Conservation (phyloP, 2,113 vertebrate species). For the Capreolus pygargus region DNA sequence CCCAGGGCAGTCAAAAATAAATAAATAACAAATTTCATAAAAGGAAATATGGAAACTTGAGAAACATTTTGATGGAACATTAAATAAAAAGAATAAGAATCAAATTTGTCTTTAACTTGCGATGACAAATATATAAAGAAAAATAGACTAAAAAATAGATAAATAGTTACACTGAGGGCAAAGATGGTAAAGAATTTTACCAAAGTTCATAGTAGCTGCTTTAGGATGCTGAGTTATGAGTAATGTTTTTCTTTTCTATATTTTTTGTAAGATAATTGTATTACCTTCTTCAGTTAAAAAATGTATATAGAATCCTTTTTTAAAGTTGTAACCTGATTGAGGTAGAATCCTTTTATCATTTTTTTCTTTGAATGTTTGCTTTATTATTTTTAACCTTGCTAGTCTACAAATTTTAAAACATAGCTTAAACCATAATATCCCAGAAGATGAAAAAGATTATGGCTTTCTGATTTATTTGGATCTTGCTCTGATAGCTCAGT, state of each 20-base stretch:
- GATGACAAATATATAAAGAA: not conserved
- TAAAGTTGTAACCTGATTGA: not conserved
- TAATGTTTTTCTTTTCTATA: not conserved
- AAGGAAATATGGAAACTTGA: not conserved
- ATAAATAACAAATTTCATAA: not conserved
- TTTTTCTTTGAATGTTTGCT: not conserved
- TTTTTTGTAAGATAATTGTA: slow-evolving; percentile 25
- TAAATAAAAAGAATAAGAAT: slow-evolving; percentile 41
- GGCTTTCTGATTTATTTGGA: slow-evolving; percentile 51
- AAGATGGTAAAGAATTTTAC: slow-evolving; percentile 27
- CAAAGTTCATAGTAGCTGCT: slow-evolving; percentile 12
- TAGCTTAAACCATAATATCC: slow-evolving; percentile 6
- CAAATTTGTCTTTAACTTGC: slow-evolving; percentile 22
- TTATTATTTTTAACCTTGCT: slow-evolving; percentile 34
- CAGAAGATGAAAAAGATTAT: slow-evolving; percentile 36
- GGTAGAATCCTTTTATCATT: not conserved
- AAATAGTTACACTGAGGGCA: not conserved
- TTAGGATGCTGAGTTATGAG: not conserved
- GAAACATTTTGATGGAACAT: not conserved
- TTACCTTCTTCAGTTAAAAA: not conserved
- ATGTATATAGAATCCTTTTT: not conserved
- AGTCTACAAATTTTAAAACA: not conserved
- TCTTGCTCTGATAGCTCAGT: not conserved
- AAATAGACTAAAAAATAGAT: not conserved
- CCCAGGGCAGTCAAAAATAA: not conserved